Evolutionary conservation across 64 coral and sea anemone genomes (phyloP).

Genomic region (Stichodactyla helianthus): DNA sequence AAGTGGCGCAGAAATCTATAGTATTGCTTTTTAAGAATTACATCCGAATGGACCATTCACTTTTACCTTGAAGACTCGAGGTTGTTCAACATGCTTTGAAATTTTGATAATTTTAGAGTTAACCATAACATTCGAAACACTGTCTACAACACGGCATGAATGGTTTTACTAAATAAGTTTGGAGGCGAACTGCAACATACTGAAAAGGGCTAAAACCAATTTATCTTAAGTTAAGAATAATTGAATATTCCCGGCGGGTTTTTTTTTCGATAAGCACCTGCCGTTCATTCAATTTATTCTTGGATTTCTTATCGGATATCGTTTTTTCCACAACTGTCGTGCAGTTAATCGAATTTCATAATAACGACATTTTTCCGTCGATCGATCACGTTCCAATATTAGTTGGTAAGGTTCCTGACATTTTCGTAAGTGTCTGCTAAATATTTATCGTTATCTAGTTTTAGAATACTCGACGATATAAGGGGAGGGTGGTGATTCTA

Average conservation of each 20-base stretch:
- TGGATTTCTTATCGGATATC: slow-evolving; percentile 11
- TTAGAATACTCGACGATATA: too few species aligned
- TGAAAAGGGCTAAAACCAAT: neutral
- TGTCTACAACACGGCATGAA: neutral
- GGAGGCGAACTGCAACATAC: neutral
- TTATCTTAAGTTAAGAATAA: slow-evolving; percentile 5
- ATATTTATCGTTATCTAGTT: neutral
- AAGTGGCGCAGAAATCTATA: neutral
- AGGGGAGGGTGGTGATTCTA: too few species aligned
- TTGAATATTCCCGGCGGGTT: neutral
- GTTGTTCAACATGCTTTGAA: neutral
- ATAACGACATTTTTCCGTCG: neutral
- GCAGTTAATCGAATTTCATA: slow-evolving; percentile 15
- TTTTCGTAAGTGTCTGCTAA: neutral
- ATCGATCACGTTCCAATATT: slow-evolving; percentile 1
- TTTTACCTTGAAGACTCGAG: neutral
- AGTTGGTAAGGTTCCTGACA: neutral
- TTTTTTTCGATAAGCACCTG: neutral
- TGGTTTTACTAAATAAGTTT: neutral
- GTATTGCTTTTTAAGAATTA: neutral
- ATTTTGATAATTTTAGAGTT: neutral
- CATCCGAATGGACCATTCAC: neutral
- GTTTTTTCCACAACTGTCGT: slow-evolving; percentile 3
- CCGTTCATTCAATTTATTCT: neutral
- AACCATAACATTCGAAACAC: neutral